Evolutionary conservation across 2,113 vertebrate genomes (phyloP).

Genomic region (Tupaia tana): DNA sequence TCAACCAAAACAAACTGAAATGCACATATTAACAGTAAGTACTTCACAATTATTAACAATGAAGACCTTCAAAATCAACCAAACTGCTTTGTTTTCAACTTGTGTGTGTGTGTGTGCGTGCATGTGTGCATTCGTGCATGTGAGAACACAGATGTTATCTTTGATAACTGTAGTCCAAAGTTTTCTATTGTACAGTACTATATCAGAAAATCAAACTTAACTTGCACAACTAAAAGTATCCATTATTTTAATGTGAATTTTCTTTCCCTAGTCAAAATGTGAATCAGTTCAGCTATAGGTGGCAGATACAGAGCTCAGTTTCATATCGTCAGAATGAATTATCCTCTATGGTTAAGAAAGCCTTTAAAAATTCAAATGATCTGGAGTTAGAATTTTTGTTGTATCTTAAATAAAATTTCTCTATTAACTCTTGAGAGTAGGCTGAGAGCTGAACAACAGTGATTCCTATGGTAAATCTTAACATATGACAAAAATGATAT

Average conservation of each 20-base stretch:
- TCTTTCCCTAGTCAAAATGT: slow-evolving; percentile 56
- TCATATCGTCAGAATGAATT: background rate
- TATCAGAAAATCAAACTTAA: slow-evolving; percentile 73
- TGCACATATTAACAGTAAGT: background rate
- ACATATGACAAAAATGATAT: background rate
- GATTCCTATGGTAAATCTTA: background rate
- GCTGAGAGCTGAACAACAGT: background rate
- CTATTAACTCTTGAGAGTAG: background rate
- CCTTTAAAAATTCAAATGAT: slow-evolving; percentile 9
- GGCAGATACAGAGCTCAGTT: background rate
- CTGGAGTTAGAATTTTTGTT: background rate
- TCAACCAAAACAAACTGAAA: slow-evolving; percentile 50
- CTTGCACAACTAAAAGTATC: slow-evolving; percentile 62
- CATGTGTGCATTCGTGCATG: background rate
- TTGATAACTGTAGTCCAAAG: slow-evolving; percentile 64
- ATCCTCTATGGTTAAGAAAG: slow-evolving; percentile 37
- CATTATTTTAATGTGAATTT: slow-evolving; percentile 42
- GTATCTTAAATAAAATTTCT: slow-evolving; percentile 46
- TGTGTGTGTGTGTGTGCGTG: background rate
- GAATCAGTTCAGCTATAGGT: slow-evolving; percentile 41
- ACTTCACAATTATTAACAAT: slow-evolving; percentile 27
- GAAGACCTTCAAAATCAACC: background rate
- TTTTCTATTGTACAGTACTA: slow-evolving; percentile 80
- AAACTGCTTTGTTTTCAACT: slow-evolving; percentile 1
- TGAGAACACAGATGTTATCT: background rate